Evolutionary conservation across 2,113 vertebrate species (phyloP), one percentile per base, ranked within the genome.

Genomic region (Carollia perspicillata): DNA sequence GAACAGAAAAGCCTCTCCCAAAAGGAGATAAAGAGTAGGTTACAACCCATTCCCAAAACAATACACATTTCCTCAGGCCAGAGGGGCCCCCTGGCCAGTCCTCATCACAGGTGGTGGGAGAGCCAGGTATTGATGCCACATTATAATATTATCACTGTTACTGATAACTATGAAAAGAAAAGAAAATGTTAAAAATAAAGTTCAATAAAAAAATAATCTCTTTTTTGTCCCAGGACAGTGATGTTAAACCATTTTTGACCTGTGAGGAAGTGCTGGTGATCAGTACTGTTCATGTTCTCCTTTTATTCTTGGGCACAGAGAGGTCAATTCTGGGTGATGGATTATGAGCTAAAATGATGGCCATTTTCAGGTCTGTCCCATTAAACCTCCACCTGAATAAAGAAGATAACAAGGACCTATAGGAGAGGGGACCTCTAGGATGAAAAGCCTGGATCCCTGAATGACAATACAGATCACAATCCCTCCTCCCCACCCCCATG

Each of bases 81-180:
- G n/a, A n/a, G 8, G 26, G 23, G 58, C 10, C 58, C 58, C 58
- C 26, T 30, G 58, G 26, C 26, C 26, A 63, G 58, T 26, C 58
- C 26, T 63, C 58, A 63, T 30, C 58, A 63, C 58, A 63, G 11
- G 58, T 63, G 26, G 58, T 30, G 3, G 26, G 26, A 63, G 58
- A 28, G 26, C 10, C 58, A 30, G 58, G 26, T 30, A 63, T 63
- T 30, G 10, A 63, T 8, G 0, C 58, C 58, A 63, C 26, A 53
- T 42, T 47, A 74, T 53, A 66, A 79, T 84, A 37, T 26, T 37
- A 47, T 78, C 47, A 72, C 44, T 90, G 84, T 80, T 80, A 60
- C 11, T 30, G 93, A 28, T 75, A 89, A 86, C 94, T 93, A 72
- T 84, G 37, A 93, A 86, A 90, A 69, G 16, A 94, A 96, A 84